Percentiles rank a stretch among this genome's conserved stretches.
These are phyloP conservation scores for Tetanocera ferruginea DNA, from an alignment of 2,888 invertebrate genomes.

Conservation along the genomic window DNA sequence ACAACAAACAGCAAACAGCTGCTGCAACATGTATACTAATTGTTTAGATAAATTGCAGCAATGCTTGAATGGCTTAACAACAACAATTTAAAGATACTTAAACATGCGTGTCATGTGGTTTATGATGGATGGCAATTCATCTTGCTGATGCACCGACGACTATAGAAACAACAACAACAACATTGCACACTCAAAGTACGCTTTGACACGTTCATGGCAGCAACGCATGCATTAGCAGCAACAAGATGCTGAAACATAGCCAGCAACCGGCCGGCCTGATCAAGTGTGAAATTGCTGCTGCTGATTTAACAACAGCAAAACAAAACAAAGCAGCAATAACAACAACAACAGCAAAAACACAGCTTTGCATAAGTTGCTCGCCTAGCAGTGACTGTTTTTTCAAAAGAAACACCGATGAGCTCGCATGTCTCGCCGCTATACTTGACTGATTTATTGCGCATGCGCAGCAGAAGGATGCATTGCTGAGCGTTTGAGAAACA, in stretches of 20 bases:
- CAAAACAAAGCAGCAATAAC: background rate
- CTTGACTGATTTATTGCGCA: constrained; percentile 9
- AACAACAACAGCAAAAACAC: background rate
- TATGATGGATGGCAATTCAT: constrained; percentile 45
- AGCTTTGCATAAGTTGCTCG: background rate
- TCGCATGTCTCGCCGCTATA: background rate
- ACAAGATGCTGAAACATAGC: background rate
- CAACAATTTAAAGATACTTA: constrained; percentile 4
- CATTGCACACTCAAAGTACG: background rate
- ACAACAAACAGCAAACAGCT: background rate
- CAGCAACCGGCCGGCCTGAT: background rate
- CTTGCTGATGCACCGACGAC: constrained; percentile 1
- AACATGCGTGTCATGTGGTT: constrained; percentile 36
- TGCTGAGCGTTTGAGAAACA: background rate
- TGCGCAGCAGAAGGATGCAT: background rate
- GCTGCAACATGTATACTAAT: background rate
- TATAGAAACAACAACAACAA: constrained; percentile 33
- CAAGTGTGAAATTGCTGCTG: constrained; percentile 42
- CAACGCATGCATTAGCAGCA: background rate
- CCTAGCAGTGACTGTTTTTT: background rate
- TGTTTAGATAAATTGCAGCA: background rate
- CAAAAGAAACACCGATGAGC: background rate
- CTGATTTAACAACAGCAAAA: constrained; percentile 7
- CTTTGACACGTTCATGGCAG: background rate
- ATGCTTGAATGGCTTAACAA: background rate